phyloP scores from a whole-genome alignment of 2,113 vertebrate genomes.

The Actinemys pallida region DNA sequence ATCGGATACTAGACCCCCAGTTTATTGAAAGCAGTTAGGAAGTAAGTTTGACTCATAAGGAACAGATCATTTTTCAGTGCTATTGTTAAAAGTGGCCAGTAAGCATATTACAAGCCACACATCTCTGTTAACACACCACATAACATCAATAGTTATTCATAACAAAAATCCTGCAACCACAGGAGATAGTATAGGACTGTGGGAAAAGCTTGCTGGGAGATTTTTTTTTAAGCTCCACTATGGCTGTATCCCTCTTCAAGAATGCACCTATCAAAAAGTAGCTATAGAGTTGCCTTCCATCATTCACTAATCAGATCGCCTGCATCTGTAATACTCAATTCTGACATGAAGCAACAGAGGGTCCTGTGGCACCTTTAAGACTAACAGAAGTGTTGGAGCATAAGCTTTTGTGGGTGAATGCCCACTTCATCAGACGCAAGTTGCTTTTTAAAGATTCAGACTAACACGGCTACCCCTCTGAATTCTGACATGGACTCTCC shows the following conservation, averaged over 20 bases:
- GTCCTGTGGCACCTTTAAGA: no score
- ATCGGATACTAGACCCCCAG: slow-evolving; percentile 36
- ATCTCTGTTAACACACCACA: slow-evolving; percentile 15
- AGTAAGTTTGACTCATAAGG: slow-evolving; percentile 4
- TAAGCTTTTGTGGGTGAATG: no score
- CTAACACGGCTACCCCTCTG: no score
- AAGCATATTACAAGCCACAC: slow-evolving; percentile 49
- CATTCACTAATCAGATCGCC: not conserved
- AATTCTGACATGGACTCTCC: not conserved
- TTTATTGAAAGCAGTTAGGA: slow-evolving; percentile 58
- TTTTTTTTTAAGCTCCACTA: fast-evolving
- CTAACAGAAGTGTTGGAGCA: no score
- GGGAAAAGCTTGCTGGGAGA: not conserved
- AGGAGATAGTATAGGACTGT: not conserved
- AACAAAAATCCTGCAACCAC: not conserved
- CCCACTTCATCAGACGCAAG: no score
- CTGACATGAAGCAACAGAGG: not conserved
- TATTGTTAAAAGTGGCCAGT: slow-evolving; percentile 47
- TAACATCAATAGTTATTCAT: slow-evolving; percentile 45
- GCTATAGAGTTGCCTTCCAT: not conserved
- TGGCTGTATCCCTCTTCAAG: not conserved
- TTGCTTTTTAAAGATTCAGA: no score
- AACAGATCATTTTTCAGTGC: slow-evolving; percentile 53
- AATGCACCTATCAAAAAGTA: not conserved
- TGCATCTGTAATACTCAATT: not conserved